Evolutionary conservation across 1,140 invertebrate species (phyloP).

Genomic region (Cyclargus thomasi): DNA sequence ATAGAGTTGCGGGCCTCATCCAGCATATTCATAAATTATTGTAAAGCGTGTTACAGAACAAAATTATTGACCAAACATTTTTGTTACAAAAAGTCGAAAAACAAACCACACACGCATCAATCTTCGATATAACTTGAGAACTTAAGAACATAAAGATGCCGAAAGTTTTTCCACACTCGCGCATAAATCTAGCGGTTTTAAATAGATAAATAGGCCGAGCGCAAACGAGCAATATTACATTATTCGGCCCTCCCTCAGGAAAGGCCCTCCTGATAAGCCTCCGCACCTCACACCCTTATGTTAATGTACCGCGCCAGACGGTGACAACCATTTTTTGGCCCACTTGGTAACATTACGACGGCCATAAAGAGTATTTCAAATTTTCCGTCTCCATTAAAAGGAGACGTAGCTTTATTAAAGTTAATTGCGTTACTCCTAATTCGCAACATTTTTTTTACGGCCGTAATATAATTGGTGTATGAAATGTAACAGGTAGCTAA

Average conservation of each 20-base stretch:
- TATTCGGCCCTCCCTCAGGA: conserved; percentile 72
- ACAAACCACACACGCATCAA: conserved; percentile 55
- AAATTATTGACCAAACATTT: not conserved
- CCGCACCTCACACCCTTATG: conserved; percentile 69
- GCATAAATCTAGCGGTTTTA: conserved; percentile 70
- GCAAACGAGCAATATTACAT: conserved; percentile 74
- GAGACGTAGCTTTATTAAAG: conserved; percentile 49
- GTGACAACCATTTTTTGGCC: conserved; percentile 74
- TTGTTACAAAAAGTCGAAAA: conserved; percentile 26
- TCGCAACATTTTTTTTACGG: not conserved
- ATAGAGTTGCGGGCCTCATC: too few relatives aligned
- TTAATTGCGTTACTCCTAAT: conserved; percentile 30
- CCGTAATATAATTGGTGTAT: conserved; percentile 29
- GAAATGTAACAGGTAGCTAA: conserved; percentile 56
- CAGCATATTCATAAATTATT: not conserved
- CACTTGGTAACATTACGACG: conserved; percentile 70
- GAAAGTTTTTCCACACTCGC: conserved; percentile 63
- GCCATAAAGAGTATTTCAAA: conserved; percentile 73
- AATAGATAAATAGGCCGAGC: conserved; percentile 73
- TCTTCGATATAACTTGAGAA: conserved; percentile 56
- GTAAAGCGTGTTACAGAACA: not conserved
- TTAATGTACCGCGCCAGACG: conserved; percentile 72
- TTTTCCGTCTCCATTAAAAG: conserved; percentile 68
- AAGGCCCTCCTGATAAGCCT: conserved; percentile 71
- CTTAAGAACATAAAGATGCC: conserved; percentile 66